phyloP scores from a whole-genome alignment of 2,113 vertebrate species.

The Nettapus auritus region DNA sequence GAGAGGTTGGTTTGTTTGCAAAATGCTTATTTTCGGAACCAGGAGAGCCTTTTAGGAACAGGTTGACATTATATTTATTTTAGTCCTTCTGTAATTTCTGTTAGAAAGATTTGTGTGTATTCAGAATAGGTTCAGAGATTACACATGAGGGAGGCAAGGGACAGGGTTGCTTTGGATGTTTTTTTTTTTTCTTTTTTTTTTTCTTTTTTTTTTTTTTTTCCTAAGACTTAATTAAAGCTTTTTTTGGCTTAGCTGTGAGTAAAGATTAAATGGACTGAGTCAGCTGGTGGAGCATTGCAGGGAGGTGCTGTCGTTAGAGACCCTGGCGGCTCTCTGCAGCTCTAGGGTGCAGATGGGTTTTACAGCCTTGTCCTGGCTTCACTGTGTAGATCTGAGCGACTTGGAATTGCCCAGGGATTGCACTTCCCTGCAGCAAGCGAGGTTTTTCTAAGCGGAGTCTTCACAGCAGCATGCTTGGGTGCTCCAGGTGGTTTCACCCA shows the following conservation, averaged over 20 bases:
- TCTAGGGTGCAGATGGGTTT: neutral
- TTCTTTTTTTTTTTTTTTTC: too few species aligned
- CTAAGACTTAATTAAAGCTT: neutral
- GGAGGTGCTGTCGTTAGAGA: neutral
- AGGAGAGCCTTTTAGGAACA: conserved; percentile 22
- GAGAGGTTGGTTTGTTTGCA: conserved; percentile 51
- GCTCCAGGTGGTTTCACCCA: neutral
- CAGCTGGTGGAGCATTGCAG: neutral
- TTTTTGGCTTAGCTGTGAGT: neutral
- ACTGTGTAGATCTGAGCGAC: neutral
- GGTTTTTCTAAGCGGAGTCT: neutral
- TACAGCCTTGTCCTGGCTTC: neutral
- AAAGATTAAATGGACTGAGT: neutral
- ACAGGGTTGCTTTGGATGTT: neutral
- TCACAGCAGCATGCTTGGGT: neutral
- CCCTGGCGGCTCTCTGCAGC: neutral
- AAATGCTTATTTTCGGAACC: conserved; percentile 48
- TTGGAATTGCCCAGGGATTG: neutral
- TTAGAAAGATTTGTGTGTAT: neutral
- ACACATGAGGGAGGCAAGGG: neutral
- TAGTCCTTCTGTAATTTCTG: conserved; percentile 53
- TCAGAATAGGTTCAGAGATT: neutral
- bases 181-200: too few species aligned
- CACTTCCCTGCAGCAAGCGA: neutral
- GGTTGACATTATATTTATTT: conserved; percentile 40